Base-by-base conservation (phyloP, 2,113 vertebrate species). In the Brienomyrus brachyistius region DNA sequence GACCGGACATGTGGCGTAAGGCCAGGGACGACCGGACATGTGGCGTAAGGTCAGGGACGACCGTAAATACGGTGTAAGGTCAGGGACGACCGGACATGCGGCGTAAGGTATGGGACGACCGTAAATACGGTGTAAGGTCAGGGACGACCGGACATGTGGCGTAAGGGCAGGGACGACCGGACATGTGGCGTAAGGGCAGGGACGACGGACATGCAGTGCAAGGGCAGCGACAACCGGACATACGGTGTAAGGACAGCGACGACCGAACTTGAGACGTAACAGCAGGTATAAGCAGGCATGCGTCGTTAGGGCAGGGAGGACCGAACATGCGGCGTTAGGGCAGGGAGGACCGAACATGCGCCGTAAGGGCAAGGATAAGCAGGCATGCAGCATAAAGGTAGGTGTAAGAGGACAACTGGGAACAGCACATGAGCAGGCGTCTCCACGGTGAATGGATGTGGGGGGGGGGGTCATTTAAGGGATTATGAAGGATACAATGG, bases 401-500 rank as follows among this genome's bases (percentile, higher is more conserved):
- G 66, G 43, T 9, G 43, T 50, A 48, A 85, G 83, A 23, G 35
- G 47, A 21, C n/a, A 51, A 50, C 23, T 62, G 1, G 56, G 56
- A 62, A 62, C n/a, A 51, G 47, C 6, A 17, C 50, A 51, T 52
- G 23, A 51, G 27, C 50, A 43, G 86, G 51, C 86, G 5, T 56
- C n/a, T 40, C 27, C 51, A 56, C 19, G 27, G 43, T 80, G 35
- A 43, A 84, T 5, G 40, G 43, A 83, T n/a, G 89, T 80, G 31
- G 31, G 1, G 40, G 40, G 52, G 3, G 52, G 21, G n/a, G 7
- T 1, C 52, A 21, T 50, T 70, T 10, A 31, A 40, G 66, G 87
- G 19, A 89, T 89, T 89, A 89, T 50, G 10, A 45, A n/a, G 70
- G 88, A 77, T 35, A 80, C 88, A 74, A 89, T 27, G 31, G 19